Base-by-base conservation (phyloP, 2,113 vertebrate species). In the Larimichthys polyactis region DNA sequence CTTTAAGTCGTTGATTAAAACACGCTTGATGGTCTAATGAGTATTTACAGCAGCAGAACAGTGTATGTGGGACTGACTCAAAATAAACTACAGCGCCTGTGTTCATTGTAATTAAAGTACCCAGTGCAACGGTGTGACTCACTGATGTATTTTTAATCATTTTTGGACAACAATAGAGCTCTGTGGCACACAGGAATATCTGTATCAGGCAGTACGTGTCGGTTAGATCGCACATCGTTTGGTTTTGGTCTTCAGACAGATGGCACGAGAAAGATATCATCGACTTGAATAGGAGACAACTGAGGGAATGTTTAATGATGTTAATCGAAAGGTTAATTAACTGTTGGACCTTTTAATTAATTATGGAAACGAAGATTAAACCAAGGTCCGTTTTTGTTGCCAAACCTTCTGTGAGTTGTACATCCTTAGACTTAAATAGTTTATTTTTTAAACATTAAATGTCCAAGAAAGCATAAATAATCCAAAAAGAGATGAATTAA, bases 51-150 rank as follows among this genome's bases (percentile, higher is more conserved):
- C 29, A 40, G 29, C 67, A 15, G 49, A 17, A 16, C 4, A 4
- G 27, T 10, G 49, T 15, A 54, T 10, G 19, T 36, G 11, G 49
- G 49, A 22, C 5, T 70, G 51, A 55, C 51, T 27, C 5, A 2
- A 48, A 48, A 66, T 66, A 66, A 66, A 48, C 64, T 48, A 16
- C 64, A 66, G 43, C 5, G 43, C n/a, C 43, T 22, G 20, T 55
- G 52, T 17, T 54, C 6, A 15, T n/a, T 40, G 51, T 65, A 65
- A 65, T 65, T 15, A 65, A 16, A 3, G n/a, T 27, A 22, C 27
- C 10, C 17, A 11, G n/a, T n/a, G 24, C 17, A 63, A 11, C 11
- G n/a, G 49, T 24, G 29, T n/a, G 51, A 24, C 51, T 40, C 16
- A 62, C 11, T 62, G 3, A 20, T 40, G 29, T 46, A 5, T 64